Base-by-base conservation (phyloP, 1,140 invertebrate genomes). In the Pseudoatta argentina region DNA sequence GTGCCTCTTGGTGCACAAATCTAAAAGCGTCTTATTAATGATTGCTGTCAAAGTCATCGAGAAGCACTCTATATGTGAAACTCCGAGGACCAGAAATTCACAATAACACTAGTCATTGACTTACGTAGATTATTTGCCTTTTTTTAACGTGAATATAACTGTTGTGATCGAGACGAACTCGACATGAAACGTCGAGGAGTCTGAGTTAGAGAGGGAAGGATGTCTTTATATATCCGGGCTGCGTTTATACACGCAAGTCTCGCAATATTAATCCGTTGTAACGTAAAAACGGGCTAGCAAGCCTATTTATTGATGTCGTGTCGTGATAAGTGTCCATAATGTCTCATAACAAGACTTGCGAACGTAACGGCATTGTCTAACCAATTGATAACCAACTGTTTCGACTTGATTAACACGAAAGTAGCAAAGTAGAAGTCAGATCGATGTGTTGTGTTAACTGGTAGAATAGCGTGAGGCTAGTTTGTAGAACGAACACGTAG, bases 71-170 rank as follows among this genome's bases (percentile, higher is more conserved):
- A 24, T 59, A 86, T 88, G 87, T 66, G 86, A 89, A 93, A 94
- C 92, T 91, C 83, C 77, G 92, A 93, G 93, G 93, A 94, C 93
- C 93, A 94, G 86, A 48, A 91, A 90, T 88, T 91, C 91, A 93
- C 92, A 94, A 94, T 93, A 93, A 93, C 53, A 53, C 78, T 82
- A 81, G 27, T 34, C 44, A 67, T 27, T 48, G 59, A 66, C 64
- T 61, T 85, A 85, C 44, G 55, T 67, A 83, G 59, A 86, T 71
- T 83, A 75, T 16, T 63, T 39, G 53, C 14, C 39, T 61, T 83
- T 61, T 63, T 61, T 44, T 2, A 44, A 18, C 27, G 55, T 34
- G 39, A 83, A 24, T 21, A 8, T 83, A 83, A 24, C 55, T 1
- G 16, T 73, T 14, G 48, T 27, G 79, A 69, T 57, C 48, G n/a